Evolutionary conservation across 1,140 invertebrate genomes (phyloP).

Genomic region (Hormaphis cornu): DNA sequence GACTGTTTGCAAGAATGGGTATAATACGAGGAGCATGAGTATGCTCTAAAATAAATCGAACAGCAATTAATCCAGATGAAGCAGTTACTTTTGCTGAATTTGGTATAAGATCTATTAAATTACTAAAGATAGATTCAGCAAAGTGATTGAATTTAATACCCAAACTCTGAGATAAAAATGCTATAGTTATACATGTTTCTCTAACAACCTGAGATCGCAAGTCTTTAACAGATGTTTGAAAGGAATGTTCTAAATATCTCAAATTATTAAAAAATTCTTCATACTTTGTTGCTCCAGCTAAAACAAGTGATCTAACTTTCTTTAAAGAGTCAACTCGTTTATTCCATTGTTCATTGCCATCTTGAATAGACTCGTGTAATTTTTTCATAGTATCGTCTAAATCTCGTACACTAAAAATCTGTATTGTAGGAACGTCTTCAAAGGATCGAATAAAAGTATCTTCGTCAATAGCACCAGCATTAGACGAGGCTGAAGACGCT

Average conservation of each 20-base stretch:
- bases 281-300: constrained; percentile 67
- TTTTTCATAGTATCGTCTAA: constrained; percentile 72
- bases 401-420: constrained; percentile 73
- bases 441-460: constrained; percentile 78
- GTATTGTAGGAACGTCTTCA: constrained; percentile 69
- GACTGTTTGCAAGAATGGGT: constrained; percentile 70
- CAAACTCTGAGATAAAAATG: constrained; percentile 76
- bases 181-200: constrained; percentile 89
- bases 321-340: constrained; percentile 82
- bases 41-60: constrained; percentile 82
- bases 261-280: constrained; percentile 72
- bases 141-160: constrained; percentile 76
- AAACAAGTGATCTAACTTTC: constrained; percentile 69
- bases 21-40: constrained; percentile 76
- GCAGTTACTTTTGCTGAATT: constrained; percentile 95
- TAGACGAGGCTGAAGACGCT: constrained; percentile 36
- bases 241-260: constrained; percentile 68
- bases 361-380: constrained; percentile 64
- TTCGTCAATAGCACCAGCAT: constrained; percentile 79
- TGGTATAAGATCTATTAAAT: constrained; percentile 82
- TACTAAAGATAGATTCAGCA: constrained; percentile 68
- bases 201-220: constrained; percentile 79
- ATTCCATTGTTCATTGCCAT: constrained; percentile 83
- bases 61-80: constrained; percentile 73
- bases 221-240: constrained; percentile 79